Percentiles rank a stretch among this genome's conserved stretches.
Evolutionary conservation across 2,797 vertebrate genomes (phyloP).

Genomic region (Botia almorhae): DNA sequence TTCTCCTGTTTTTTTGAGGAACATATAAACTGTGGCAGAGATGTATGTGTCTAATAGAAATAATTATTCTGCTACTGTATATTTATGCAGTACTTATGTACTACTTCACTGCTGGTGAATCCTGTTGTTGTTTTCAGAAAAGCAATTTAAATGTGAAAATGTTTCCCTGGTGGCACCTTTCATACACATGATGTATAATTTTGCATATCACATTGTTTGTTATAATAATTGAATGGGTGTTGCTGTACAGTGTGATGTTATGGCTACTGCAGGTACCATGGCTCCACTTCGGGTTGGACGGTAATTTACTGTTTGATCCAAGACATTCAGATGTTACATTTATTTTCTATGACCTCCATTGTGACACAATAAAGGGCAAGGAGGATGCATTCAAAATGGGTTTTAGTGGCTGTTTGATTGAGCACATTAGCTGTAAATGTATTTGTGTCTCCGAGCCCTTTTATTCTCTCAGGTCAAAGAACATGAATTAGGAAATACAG

Average conservation of each 20-base stretch:
- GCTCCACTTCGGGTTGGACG: not conserved
- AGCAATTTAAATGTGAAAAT: constrained; percentile 15
- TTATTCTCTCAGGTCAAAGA: constrained; percentile 49
- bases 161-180: not conserved
- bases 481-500: constrained; percentile 47
- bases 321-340: constrained; percentile 8
- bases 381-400: constrained; percentile 48
- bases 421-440: constrained; percentile 51
- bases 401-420: constrained; percentile 50
- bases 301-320: constrained; percentile 9
- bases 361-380: constrained; percentile 46
- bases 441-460: constrained; percentile 45
- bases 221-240: not conserved
- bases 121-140: not conserved
- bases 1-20: not conserved
- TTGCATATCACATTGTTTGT: constrained; percentile 3
- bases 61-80: not conserved
- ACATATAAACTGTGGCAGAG: not conserved
- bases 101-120: not conserved
- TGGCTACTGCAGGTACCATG: not conserved
- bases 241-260: not conserved
- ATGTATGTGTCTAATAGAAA: not conserved
- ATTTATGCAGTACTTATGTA: constrained; percentile 15
- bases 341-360: constrained; percentile 33
- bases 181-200: not conserved